Conservation (phyloP, 2,888 invertebrate genomes). For the Odontocolon sp. region DNA sequence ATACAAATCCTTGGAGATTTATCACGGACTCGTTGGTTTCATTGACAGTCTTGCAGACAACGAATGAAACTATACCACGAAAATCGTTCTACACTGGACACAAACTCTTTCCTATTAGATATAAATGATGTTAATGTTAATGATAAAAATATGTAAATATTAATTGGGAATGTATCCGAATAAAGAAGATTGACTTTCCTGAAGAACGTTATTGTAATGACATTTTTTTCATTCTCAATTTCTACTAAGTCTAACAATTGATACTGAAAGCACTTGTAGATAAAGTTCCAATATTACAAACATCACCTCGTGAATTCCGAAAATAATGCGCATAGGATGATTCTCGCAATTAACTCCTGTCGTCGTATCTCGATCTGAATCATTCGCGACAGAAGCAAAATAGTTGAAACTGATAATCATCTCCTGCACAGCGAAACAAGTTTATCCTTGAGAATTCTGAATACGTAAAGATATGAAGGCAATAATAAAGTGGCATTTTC, state of each 20-base stretch:
- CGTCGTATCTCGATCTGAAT: slow-evolving; percentile 27
- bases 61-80: not conserved
- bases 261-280: too few species aligned
- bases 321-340: not conserved
- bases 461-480: too few species aligned
- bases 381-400: not conserved
- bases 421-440: not conserved
- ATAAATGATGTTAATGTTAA: too few species aligned
- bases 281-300: too few species aligned
- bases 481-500: too few species aligned
- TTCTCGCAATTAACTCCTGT: not conserved
- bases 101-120: too few species aligned
- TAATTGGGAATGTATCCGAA: too few species aligned
- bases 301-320: not conserved
- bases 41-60: not conserved
- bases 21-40: not conserved
- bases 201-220: too few species aligned
- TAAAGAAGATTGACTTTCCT: too few species aligned
- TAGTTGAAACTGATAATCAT: not conserved
- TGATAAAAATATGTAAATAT: too few species aligned
- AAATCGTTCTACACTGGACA: not conserved
- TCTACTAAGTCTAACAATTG: too few species aligned
- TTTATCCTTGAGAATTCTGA: not conserved
- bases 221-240: too few species aligned
- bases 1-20: not conserved